Base-by-base conservation (phyloP, 2,797 vertebrate species). In the Enteromius treurensis region DNA sequence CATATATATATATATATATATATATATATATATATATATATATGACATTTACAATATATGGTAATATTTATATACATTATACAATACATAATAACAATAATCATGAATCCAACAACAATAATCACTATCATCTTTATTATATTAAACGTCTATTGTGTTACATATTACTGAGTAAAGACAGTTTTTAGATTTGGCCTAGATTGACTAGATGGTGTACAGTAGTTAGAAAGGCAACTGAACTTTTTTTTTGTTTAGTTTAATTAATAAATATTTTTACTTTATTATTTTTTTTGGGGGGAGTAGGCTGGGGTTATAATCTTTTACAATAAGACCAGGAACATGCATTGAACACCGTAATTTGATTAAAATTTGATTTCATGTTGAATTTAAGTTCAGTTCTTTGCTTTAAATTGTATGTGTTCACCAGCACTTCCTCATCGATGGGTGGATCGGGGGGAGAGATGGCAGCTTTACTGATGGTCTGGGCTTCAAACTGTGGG, bases 401-500 rank as follows among this genome's bases (percentile, higher is more conserved):
- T 17, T 29, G 3, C 26, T 29, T 71, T 1, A 19, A 45, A 71
- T 3, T 32, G 0, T 40, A 40, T 40, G 37, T 40, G 37, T 32
- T 23, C 89, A 95, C 92, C 92, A 90, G 88, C 80, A 88, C 89
- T 37, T 92, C 87, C 65, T 92, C 88, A 1, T 92, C 86, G 11
- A 84, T 77, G 5, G 82, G 87, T 29, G 91, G 88, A 62, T 94
- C 92, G 0, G 92, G 86, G 11, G 85, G 88, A 5, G 86, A 87
- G 80, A 93, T 82, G 84, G 87, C 89, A 70, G 92, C 89, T 88
- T 93, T 88, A 65, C 91, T 93, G 89, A 94, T 94, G 87, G 91
- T 93, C 86, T 93, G 92, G 17, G 90, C 90, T 81, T 94, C 94
- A 81, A 95, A 95, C 90, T 94, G 93, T 13, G 94, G 94, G 83